Base-by-base conservation (phyloP, 2,888 invertebrate species). In the Agonopterix arenella region DNA sequence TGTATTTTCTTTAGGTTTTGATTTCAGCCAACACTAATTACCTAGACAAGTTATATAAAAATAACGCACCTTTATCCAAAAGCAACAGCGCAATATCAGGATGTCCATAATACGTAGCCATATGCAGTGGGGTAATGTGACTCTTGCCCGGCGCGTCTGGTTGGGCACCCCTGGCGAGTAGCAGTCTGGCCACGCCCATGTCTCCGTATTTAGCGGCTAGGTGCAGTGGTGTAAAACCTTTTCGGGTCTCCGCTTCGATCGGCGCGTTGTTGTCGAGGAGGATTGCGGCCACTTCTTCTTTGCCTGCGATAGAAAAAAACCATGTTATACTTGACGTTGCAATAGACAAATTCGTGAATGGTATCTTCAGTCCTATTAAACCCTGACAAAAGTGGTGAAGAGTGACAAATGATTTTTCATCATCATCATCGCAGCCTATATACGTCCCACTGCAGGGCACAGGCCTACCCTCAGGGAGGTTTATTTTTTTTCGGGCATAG, bases 171-270 rank as follows among this genome's bases (percentile, higher is more conserved):
- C 95, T 92, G 64, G 97, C 95, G 49, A 99, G 86, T 49, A 99
- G 88, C 52, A 98, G 90, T 54, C 95, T 91, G 0, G 97, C 97
- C 1, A 98, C 95, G 57, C 94, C 94, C 52, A 95, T 93, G 76
- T 97, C 96, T n/a, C 98, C 98, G 78, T 99, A 98, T 78, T 99
- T 99, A 44, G 98, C 95, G 3, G 98, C 98, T 51, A 99, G 91
- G 88, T 99, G 99, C 7, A 99, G 92, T 1, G 99, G 98, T 0
- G 98, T 98, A 89, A 99, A 98, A 8, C 98, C 98, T 89, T 96
- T 96, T 66, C 98, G 97, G 5, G 98, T 99, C n/a, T 97, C 94
- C 1, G 97, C 94, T 59, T 95, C 94, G 49, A 97, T 92, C 44
- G 96, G 93, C 1, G 98, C 98, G 58, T 95, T 95, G 80, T 98